Base-by-base conservation (phyloP, 2,113 vertebrate species). In the Psophia crepitans region DNA sequence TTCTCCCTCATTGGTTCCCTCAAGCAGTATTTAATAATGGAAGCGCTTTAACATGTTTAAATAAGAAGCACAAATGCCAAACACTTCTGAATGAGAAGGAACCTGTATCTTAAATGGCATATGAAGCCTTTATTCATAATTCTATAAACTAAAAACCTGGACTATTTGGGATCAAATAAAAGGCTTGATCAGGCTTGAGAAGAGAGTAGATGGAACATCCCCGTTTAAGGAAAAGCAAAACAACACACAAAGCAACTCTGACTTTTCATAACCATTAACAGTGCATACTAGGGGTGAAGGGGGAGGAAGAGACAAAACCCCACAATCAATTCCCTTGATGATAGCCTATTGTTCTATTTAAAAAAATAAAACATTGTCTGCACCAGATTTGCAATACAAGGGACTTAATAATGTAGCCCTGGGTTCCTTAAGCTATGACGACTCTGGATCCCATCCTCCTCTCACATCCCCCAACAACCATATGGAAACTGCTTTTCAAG, bases 21-120 rank as follows among this genome's bases (percentile, higher is more conserved):
- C 89, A 73, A 97, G 97, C 97, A 90, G 68, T 94, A 91, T 97
- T 96, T 97, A 96, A 94, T 95, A 96, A 97, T 97, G 81, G 94
- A 96, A 96, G 71, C 2, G n/a, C 95, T 97, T 97, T 96, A 95
- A 97, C 93, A 90, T 93, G 94, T 97, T 96, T 97, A 95, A 97
- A 79, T 95, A 87, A 96, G 93, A 97, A 95, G 75, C 54, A 71
- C 83, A 96, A 97, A 97, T 97, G 95, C 96, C 95, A 97, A 96
- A 95, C 78, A 80, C 69, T 91, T 94, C 85, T 93, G 73, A 97
- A 96, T 93, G 93, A 95, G 94, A 78, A 94, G 73, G 41, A 96
- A 95, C 54, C 61, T 80, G 75, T 41, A 80, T 76, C 77, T 89
- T 80, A 96, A 92, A 97, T 30, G 43, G 88, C 41, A 87, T n/a